These are phyloP conservation scores for Drosophila elegans DNA, from an alignment of 1,140 invertebrate genomes.

Conservation along the genomic window DNA sequence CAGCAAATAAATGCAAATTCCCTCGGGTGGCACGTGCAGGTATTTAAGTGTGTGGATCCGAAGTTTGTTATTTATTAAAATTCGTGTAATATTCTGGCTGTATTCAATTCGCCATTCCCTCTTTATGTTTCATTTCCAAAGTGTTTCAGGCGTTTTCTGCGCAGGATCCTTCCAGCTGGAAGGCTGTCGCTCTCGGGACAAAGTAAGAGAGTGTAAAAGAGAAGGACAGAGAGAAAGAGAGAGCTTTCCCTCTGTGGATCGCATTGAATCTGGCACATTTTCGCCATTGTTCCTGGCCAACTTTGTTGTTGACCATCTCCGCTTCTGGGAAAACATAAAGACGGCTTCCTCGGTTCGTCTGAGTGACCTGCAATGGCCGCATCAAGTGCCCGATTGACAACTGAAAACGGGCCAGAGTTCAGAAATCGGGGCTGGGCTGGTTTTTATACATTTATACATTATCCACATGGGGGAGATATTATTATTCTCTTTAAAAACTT, in stretches of 20 bases:
- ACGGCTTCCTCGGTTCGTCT: constrained; percentile 36
- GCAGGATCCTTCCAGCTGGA: constrained; percentile 57
- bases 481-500: neutral
- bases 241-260: constrained; percentile 43
- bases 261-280: constrained; percentile 61
- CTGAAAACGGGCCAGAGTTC: constrained; percentile 15
- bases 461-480: constrained; percentile 3
- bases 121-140: constrained; percentile 34
- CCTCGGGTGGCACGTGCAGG: constrained; percentile 25
- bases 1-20: constrained; percentile 35
- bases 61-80: constrained; percentile 45
- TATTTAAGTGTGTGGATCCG: constrained; percentile 51
- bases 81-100: constrained; percentile 11
- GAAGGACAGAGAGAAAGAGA: neutral
- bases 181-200: constrained; percentile 13
- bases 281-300: constrained; percentile 24
- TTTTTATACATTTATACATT: constrained; percentile 16
- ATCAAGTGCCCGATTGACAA: constrained; percentile 47
- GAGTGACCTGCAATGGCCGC: constrained; percentile 48
- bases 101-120: constrained; percentile 9
- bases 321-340: constrained; percentile 25
- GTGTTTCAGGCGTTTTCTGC: constrained; percentile 31
- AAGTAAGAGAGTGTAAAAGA: constrained; percentile 8
- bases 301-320: constrained; percentile 26
- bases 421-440: constrained; percentile 2